Evolutionary conservation across 2,797 vertebrate species (phyloP).

Genomic region (Sebastes glaucus): DNA sequence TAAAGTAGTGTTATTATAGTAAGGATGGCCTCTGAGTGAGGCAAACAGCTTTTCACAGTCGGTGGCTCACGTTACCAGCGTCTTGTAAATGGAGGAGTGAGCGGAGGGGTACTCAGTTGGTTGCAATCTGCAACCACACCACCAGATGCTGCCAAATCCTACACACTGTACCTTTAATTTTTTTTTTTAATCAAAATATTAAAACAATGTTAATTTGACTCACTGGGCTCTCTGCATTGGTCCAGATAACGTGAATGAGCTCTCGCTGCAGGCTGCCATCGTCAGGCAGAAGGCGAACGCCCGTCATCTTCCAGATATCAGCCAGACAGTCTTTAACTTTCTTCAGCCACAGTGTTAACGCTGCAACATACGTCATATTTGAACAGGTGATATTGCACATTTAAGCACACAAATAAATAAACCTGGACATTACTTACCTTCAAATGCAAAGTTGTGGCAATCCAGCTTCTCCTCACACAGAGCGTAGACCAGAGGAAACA

Average conservation of each 20-base stretch:
- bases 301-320: slow-evolving; percentile 76
- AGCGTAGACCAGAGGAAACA: slow-evolving; percentile 83
- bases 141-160: too few species aligned
- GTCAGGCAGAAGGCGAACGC: slow-evolving; percentile 70
- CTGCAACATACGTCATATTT: slow-evolving; percentile 69
- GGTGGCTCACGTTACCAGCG: too few species aligned
- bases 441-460: slow-evolving; percentile 86
- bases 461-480: slow-evolving; percentile 84
- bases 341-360: slow-evolving; percentile 88
- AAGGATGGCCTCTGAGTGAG: too few species aligned
- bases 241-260: slow-evolving; percentile 86
- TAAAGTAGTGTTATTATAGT: too few species aligned
- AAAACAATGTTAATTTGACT: slow-evolving; percentile 35
- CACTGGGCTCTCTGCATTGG: slow-evolving; percentile 88
- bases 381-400: not conserved
- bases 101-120: too few species aligned
- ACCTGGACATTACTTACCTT: slow-evolving; percentile 79
- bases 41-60: too few species aligned
- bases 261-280: slow-evolving; percentile 64
- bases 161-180: too few species aligned
- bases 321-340: slow-evolving; percentile 79
- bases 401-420: not conserved
- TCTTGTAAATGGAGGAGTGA: too few species aligned
- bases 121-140: too few species aligned
- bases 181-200: not conserved